Evolutionary conservation across 2,113 vertebrate species (phyloP).

Genomic region (Narcine bancroftii): DNA sequence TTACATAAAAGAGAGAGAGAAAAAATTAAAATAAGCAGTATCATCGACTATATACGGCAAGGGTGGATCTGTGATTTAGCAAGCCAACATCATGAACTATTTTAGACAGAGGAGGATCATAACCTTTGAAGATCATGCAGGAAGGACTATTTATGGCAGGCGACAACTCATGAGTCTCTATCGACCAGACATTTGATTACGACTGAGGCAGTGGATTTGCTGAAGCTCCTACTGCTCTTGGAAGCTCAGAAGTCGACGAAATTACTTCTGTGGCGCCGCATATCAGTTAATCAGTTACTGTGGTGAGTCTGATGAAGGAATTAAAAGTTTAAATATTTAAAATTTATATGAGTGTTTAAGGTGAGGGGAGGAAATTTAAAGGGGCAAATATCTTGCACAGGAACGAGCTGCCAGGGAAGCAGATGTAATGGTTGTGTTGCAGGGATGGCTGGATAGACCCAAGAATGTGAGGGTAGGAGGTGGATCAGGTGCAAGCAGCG

Average conservation of each 20-base stretch:
- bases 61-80: neutral
- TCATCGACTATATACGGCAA: neutral
- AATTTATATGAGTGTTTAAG: too few relatives aligned
- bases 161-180: neutral
- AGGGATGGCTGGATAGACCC: too few relatives aligned
- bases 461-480: too few relatives aligned
- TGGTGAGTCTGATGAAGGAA: neutral
- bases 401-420: too few relatives aligned
- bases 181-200: neutral
- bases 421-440: too few relatives aligned
- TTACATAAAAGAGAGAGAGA: too few relatives aligned
- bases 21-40: neutral
- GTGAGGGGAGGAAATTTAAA: too few relatives aligned
- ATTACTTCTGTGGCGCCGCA: neutral
- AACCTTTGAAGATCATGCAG: neutral
- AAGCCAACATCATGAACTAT: constrained; percentile 3
- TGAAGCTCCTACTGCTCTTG: neutral
- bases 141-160: neutral
- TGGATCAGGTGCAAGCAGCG: too few relatives aligned
- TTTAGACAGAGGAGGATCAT: neutral
- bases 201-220: neutral
- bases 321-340: neutral
- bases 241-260: neutral
- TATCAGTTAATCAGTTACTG: neutral
- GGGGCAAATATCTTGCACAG: too few relatives aligned